Evolutionary conservation across 2,113 vertebrate genomes (phyloP).

Genomic region (Neoarius graeffei): DNA sequence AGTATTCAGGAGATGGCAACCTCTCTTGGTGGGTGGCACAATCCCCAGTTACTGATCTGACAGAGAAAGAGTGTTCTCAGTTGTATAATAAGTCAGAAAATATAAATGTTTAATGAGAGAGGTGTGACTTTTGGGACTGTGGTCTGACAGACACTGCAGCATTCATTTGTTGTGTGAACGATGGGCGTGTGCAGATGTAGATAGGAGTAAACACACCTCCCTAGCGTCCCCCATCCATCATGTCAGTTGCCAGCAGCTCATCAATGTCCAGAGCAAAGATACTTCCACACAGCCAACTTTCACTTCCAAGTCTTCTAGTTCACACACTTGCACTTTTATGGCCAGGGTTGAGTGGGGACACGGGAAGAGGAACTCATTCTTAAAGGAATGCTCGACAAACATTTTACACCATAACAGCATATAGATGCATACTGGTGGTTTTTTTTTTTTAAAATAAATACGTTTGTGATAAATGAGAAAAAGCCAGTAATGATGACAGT

Average conservation of each 20-base stretch:
- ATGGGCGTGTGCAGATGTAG: neutral
- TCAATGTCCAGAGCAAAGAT: slow-evolving; percentile 15
- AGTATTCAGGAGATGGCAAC: neutral
- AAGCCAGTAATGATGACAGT: neutral
- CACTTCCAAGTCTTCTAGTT: slow-evolving; percentile 30
- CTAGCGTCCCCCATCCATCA: slow-evolving; percentile 11
- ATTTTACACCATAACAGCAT: neutral
- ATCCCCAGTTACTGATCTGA: neutral
- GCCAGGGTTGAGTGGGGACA: slow-evolving; percentile 23
- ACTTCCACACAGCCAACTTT: slow-evolving; percentile 17
- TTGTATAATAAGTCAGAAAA: slow-evolving; percentile 3
- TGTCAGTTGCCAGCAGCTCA: slow-evolving; percentile 28
- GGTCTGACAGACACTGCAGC: neutral
- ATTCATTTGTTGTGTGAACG: neutral
- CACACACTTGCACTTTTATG: neutral
- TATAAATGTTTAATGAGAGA: slow-evolving; percentile 20
- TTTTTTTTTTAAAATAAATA: too few relatives aligned
- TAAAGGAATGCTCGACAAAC: neutral
- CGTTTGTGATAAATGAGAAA: slow-evolving; percentile 1
- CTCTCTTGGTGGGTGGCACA: neutral
- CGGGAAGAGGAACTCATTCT: slow-evolving; percentile 12
- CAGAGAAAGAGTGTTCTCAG: neutral
- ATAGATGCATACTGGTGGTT: neutral
- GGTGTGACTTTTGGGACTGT: slow-evolving; percentile 14
- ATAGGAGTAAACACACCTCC: neutral